Conservation (phyloP, 2,113 vertebrate species). For the Chloroceryle aenea region DNA sequence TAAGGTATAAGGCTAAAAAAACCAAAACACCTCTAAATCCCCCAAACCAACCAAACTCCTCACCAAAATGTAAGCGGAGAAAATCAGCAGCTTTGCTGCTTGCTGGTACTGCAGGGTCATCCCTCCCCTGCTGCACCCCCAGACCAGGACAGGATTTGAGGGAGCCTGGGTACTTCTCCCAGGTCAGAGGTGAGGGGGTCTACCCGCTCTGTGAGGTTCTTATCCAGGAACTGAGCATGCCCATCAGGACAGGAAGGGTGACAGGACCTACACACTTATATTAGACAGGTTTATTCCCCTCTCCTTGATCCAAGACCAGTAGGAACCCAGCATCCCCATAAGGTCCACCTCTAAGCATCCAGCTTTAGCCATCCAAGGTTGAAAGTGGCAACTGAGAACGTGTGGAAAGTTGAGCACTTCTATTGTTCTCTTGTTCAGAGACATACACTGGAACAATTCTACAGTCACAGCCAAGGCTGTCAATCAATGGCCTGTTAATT, state of each 20-base stretch:
- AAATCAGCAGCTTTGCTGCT: neutral
- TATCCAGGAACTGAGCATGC: neutral
- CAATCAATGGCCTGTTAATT: neutral
- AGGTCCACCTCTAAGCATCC: neutral
- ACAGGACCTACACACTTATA: neutral
- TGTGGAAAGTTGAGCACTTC: neutral
- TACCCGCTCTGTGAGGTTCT: neutral
- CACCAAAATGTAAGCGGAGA: neutral
- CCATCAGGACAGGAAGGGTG: neutral
- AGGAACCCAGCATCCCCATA: neutral
- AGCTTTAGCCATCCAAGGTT: neutral
- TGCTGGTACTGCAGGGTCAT: accelerated
- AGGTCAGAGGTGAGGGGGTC: neutral
- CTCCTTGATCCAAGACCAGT: neutral
- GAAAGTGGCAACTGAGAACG: neutral
- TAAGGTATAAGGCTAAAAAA: neutral
- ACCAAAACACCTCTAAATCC: no score
- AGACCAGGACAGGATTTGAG: neutral
- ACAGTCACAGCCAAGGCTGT: neutral
- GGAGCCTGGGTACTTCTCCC: neutral
- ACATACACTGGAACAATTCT: neutral
- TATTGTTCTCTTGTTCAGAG: neutral
- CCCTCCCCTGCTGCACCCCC: neutral
- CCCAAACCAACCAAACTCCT: neutral
- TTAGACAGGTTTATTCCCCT: neutral